Percentiles rank a stretch among this genome's conserved stretches.
Evolutionary conservation across 2,113 vertebrate genomes (phyloP).

Genomic region (Ornithorhynchus anatinus): DNA sequence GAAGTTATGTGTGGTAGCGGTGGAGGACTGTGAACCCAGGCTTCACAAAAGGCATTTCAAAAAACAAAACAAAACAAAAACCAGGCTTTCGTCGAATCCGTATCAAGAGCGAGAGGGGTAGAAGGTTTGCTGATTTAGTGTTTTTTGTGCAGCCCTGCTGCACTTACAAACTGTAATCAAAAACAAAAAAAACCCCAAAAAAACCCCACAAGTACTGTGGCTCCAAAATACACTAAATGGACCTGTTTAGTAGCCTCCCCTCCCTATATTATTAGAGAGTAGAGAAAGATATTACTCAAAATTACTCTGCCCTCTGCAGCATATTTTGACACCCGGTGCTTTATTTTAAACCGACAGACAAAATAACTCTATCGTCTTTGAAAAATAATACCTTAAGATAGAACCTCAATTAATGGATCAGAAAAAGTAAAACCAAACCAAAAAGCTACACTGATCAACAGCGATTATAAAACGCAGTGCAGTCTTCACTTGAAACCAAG

Average conservation of each 20-base stretch:
- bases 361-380: conserved; percentile 63
- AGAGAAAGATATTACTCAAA: conserved; percentile 31
- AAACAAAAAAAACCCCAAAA: too few species aligned
- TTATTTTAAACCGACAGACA: conserved; percentile 58
- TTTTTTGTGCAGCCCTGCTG: conserved; percentile 81
- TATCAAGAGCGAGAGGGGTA: conserved; percentile 65
- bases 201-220: too few species aligned
- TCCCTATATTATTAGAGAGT: not conserved
- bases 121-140: conserved; percentile 61
- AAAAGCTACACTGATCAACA: conserved; percentile 87
- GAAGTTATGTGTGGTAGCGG: conserved; percentile 80
- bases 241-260: conserved; percentile 41
- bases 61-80: conserved; percentile 77
- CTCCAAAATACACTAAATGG: conserved; percentile 32
- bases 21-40: conserved; percentile 73
- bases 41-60: conserved; percentile 88
- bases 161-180: conserved; percentile 61
- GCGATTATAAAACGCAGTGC: conserved; percentile 74
- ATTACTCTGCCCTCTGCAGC: conserved; percentile 52
- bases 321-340: conserved; percentile 41
- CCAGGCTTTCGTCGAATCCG: conserved; percentile 67
- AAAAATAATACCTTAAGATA: conserved; percentile 68
- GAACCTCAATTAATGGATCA: conserved; percentile 57
- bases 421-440: conserved; percentile 72
- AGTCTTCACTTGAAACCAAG: conserved; percentile 64